These are phyloP conservation scores for Alectura lathami DNA, from an alignment of 2,113 vertebrate species.

Conservation along the genomic window DNA sequence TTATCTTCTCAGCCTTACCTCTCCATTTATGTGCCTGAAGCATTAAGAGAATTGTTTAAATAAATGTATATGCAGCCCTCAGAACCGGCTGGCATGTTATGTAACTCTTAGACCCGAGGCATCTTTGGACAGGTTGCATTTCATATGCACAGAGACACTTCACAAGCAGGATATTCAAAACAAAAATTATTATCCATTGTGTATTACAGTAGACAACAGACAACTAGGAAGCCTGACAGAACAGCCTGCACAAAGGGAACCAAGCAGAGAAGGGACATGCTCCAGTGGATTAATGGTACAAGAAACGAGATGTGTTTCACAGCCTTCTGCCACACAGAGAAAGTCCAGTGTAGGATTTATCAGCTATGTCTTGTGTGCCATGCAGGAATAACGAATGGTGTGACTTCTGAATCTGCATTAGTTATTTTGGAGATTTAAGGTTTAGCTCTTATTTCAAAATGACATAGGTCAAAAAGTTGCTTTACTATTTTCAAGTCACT, in stretches of 20 bases:
- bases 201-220: not conserved
- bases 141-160: not conserved
- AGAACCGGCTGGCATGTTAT: not conserved
- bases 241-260: not conserved
- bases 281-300: not conserved
- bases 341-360: not conserved
- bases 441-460: not conserved
- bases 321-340: not conserved
- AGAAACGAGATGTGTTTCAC: not conserved
- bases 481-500: not conserved
- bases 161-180: not conserved
- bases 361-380: not conserved
- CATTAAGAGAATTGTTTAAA: not conserved
- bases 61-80: not conserved
- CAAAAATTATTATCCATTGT: not conserved
- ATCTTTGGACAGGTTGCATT: not conserved
- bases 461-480: not conserved
- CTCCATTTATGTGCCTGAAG: not conserved
- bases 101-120: not conserved
- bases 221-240: not conserved
- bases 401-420: not conserved
- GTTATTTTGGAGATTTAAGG: not conserved
- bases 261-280: not conserved
- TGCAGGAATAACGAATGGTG: not conserved
- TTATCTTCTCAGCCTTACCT: slow-evolving; percentile 9